Percentiles rank a stretch among this genome's conserved stretches.
phyloP scores from a whole-genome alignment of 1,140 invertebrate genomes.

The Procambarus virginalis region DNA sequence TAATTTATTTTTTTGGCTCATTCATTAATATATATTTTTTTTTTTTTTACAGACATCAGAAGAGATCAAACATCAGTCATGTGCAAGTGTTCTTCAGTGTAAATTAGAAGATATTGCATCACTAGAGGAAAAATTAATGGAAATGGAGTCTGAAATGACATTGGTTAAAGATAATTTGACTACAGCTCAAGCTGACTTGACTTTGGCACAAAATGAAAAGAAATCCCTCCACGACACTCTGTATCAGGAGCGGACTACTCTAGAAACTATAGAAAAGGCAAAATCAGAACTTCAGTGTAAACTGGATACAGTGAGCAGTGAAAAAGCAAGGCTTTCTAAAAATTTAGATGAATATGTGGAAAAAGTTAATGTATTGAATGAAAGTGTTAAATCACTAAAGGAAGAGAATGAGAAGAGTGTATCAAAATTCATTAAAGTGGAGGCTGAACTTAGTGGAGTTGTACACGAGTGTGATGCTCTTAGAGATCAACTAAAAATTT shows the following conservation, averaged over 20 bases:
- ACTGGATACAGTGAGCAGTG: constrained; percentile 37
- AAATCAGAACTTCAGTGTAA: constrained; percentile 28
- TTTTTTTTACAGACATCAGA: constrained; percentile 27
- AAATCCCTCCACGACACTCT: constrained; percentile 43
- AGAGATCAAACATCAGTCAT: constrained; percentile 30
- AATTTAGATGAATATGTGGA: constrained; percentile 62
- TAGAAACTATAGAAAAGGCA: constrained; percentile 16
- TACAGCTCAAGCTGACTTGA: neutral
- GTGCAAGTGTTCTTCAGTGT: constrained; percentile 18
- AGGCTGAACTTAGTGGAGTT: neutral
- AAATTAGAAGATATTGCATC: constrained; percentile 27
- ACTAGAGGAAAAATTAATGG: constrained; percentile 11
- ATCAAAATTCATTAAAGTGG: neutral
- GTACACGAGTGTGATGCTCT: constrained; percentile 10
- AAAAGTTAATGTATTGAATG: constrained; percentile 18
- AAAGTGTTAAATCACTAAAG: neutral
- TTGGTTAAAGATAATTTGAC: constrained; percentile 7
- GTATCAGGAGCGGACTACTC: constrained; percentile 13
- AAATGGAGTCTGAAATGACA: constrained; percentile 11
- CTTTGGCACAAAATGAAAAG: constrained; percentile 34
- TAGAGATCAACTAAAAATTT: neutral
- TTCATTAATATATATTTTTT: too few species aligned
- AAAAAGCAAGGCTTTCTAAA: constrained; percentile 28
- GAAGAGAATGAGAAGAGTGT: neutral
- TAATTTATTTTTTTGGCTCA: too few species aligned